A percentile compares a stretch with the other conserved stretches of the same genome.
Conservation (phyloP, 2,888 invertebrate genomes). For the Tetragonula carbonaria region DNA sequence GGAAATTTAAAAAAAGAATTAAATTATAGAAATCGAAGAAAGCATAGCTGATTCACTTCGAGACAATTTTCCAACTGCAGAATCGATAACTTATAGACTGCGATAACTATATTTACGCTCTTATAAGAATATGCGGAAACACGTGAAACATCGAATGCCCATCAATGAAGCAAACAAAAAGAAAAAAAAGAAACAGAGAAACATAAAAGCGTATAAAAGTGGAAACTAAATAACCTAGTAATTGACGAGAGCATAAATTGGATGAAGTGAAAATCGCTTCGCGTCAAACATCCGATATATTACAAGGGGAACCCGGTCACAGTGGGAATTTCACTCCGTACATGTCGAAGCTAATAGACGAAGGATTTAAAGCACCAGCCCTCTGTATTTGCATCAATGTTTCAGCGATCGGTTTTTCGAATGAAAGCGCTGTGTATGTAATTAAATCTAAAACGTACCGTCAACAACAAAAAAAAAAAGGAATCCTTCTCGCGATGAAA, state of each 20-base stretch:
- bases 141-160: neutral
- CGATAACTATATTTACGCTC: no score
- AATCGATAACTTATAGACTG: no score
- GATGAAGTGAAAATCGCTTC: neutral
- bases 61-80: no score
- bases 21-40: no score
- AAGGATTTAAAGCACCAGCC: neutral
- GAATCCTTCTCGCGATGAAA: neutral
- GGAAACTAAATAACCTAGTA: neutral
- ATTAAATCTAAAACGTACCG: constrained; percentile 4
- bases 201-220: no score
- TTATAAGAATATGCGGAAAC: neutral
- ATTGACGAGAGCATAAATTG: neutral
- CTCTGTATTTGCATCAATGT: neutral
- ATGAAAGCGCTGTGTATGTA: neutral
- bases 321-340: neutral
- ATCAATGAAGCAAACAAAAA: no score
- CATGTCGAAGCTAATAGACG: neutral
- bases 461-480: no score
- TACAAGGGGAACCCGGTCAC: neutral
- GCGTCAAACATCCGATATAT: neutral
- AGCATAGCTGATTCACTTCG: no score
- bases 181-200: no score
- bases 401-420: neutral
- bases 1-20: no score